Percentiles rank a stretch among this genome's conserved stretches.
Conservation (phyloP, 92 coral and sea anemone species). For the Umimayanthus kanabou region DNA sequence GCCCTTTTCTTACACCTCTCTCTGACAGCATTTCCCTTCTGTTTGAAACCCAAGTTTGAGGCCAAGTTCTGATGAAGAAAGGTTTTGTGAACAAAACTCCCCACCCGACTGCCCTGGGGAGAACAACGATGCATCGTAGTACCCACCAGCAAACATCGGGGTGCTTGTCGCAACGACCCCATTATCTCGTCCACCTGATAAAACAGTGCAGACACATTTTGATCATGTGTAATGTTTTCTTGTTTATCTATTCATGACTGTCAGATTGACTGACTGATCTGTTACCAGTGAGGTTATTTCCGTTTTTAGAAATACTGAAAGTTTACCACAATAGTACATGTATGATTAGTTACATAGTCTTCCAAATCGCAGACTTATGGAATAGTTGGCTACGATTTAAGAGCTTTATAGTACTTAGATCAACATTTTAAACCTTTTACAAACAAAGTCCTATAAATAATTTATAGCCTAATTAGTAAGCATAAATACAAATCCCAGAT, state of each 20-base stretch:
- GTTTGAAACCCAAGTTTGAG: too few relatives aligned
- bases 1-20: too few relatives aligned
- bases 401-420: too few relatives aligned
- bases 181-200: conserved; percentile 33
- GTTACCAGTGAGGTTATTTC: neutral
- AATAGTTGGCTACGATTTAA: too few relatives aligned
- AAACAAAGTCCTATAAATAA: too few relatives aligned
- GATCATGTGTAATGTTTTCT: neutral
- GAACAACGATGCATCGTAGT: neutral
- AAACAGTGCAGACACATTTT: neutral
- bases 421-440: too few relatives aligned
- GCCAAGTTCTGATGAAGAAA: too few relatives aligned
- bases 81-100: neutral
- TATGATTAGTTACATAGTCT: too few relatives aligned
- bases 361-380: too few relatives aligned
- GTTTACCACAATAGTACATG: neutral
- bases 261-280: neutral
- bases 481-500: too few relatives aligned
- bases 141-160: conserved; percentile 38
- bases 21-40: too few relatives aligned
- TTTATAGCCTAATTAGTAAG: too few relatives aligned
- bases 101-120: neutral
- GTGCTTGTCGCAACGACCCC: conserved; percentile 28
- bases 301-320: neutral
- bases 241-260: neutral